phyloP scores from a whole-genome alignment of 2,888 invertebrate genomes.

The Sicus ferrugineus region DNA sequence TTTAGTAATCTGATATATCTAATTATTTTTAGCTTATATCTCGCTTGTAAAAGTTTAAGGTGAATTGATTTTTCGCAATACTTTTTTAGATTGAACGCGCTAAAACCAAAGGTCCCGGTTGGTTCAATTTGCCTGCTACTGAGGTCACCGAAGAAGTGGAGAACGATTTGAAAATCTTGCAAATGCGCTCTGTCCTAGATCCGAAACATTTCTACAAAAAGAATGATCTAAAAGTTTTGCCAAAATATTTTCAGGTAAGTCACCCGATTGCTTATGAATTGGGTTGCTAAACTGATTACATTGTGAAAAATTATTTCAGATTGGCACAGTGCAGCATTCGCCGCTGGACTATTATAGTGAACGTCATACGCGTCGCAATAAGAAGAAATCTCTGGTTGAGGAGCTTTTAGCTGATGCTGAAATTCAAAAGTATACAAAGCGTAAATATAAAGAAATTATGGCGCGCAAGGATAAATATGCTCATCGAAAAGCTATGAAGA shows the following conservation, averaged over 20 bases:
- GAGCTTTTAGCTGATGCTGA: slow-evolving; percentile 90
- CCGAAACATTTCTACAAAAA: slow-evolving; percentile 96
- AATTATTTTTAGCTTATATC: too few species aligned
- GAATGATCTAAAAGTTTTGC: slow-evolving; percentile 83
- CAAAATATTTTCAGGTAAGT: slow-evolving; percentile 91
- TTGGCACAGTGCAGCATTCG: slow-evolving; percentile 84
- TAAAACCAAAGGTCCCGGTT: slow-evolving; percentile 84
- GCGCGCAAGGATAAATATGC: slow-evolving; percentile 72
- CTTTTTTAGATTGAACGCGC: slow-evolving; percentile 72
- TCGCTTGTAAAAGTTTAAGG: background rate
- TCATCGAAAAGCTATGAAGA: slow-evolving; percentile 77
- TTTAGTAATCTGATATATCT: slow-evolving; percentile 64
- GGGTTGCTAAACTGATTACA: background rate
- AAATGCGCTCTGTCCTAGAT: slow-evolving; percentile 91
- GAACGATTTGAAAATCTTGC: slow-evolving; percentile 86
- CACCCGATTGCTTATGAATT: background rate
- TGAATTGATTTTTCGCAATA: slow-evolving; percentile 27
- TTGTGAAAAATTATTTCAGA: slow-evolving; percentile 62
- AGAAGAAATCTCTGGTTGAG: slow-evolving; percentile 91
- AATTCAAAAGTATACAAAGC: slow-evolving; percentile 81
- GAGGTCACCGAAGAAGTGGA: slow-evolving; percentile 89
- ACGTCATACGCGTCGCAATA: slow-evolving; percentile 82
- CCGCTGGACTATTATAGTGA: slow-evolving; percentile 87
- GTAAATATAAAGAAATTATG: slow-evolving; percentile 80
- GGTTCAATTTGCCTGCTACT: slow-evolving; percentile 90